Percentiles rank a stretch among this genome's conserved stretches.
These are phyloP conservation scores for Chrysolina haemoptera DNA, from an alignment of 2,888 invertebrate genomes.

Conservation along the genomic window DNA sequence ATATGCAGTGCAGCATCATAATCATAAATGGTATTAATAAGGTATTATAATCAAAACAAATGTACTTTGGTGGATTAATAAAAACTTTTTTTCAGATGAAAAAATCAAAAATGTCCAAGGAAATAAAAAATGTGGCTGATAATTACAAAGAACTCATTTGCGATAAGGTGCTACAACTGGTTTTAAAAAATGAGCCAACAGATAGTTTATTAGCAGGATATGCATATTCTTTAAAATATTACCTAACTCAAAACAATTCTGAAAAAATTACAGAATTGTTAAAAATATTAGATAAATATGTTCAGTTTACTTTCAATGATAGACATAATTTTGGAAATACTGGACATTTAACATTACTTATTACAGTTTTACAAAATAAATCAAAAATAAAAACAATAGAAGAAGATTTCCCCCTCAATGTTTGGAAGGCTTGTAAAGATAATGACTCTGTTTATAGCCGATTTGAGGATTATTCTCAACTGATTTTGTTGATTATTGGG, in stretches of 20 bases:
- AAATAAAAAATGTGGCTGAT: slow-evolving; percentile 53
- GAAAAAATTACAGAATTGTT: slow-evolving; percentile 51
- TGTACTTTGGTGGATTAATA: slow-evolving; percentile 10
- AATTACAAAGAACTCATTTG: slow-evolving; percentile 53
- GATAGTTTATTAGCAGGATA: slow-evolving; percentile 42
- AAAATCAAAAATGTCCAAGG: slow-evolving; percentile 56
- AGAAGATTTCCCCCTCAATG: slow-evolving; percentile 57
- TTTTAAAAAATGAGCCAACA: slow-evolving; percentile 48
- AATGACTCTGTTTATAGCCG: slow-evolving; percentile 37
- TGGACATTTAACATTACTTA: slow-evolving; percentile 58
- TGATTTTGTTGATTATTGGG: slow-evolving; percentile 61
- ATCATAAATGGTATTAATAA: slow-evolving; percentile 58
- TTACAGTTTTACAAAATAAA: slow-evolving; percentile 62
- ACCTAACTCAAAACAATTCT: slow-evolving; percentile 49
- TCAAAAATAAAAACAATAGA: slow-evolving; percentile 52
- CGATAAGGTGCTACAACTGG: slow-evolving; percentile 53
- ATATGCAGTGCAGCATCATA: slow-evolving; percentile 57
- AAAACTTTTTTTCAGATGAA: slow-evolving; percentile 54
- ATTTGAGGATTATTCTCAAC: slow-evolving; percentile 60
- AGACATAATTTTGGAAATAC: slow-evolving; percentile 50
- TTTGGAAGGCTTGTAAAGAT: slow-evolving; percentile 57
- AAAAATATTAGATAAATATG: slow-evolving; percentile 50
- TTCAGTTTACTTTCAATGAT: slow-evolving; percentile 51
- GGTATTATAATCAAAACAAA: slow-evolving; percentile 49
- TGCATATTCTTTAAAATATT: slow-evolving; percentile 53